Evolutionary conservation across 2,888 invertebrate genomes (phyloP).

Genomic region (Philaethria dido): DNA sequence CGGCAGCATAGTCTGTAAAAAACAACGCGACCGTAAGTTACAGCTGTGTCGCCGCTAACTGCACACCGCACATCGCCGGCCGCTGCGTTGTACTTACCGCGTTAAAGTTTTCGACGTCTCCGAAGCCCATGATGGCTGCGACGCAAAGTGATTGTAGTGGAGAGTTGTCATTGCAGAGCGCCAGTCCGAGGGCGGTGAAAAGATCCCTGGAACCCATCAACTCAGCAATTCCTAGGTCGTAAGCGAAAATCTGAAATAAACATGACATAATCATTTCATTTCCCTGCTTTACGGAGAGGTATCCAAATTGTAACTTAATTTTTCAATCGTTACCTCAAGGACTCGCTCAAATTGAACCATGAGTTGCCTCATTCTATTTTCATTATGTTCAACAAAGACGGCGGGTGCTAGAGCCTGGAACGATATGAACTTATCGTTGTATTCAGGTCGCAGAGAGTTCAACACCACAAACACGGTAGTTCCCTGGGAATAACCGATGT

Average conservation of each 20-base stretch:
- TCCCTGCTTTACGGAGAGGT: neutral
- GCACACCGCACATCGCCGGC: neutral
- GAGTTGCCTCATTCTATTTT: slow-evolving; percentile 41
- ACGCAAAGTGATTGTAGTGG: slow-evolving; percentile 83
- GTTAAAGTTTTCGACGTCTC: slow-evolving; percentile 80
- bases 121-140: slow-evolving; percentile 84
- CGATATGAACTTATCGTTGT: slow-evolving; percentile 85
- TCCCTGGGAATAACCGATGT: slow-evolving; percentile 90
- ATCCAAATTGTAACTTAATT: neutral
- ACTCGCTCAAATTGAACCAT: slow-evolving; percentile 33
- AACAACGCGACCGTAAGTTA: neutral
- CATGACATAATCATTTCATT: neutral
- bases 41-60: too few relatives aligned
- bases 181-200: slow-evolving; percentile 65
- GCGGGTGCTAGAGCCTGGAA: slow-evolving; percentile 73
- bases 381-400: slow-evolving; percentile 57
- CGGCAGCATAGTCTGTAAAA: slow-evolving; percentile 84
- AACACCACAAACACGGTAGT: slow-evolving; percentile 86
- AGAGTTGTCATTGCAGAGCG: slow-evolving; percentile 78
- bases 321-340: slow-evolving; percentile 28
- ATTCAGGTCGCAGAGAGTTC: slow-evolving; percentile 84
- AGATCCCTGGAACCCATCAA: slow-evolving; percentile 74
- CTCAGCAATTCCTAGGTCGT: slow-evolving; percentile 80
- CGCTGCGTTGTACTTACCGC: slow-evolving; percentile 62
- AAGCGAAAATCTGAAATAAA: slow-evolving; percentile 51